Evolutionary conservation across 2,113 vertebrate genomes (phyloP), one percentile per base, ranked within the genome.

Genomic region (Phalacrocorax brasilianus): DNA sequence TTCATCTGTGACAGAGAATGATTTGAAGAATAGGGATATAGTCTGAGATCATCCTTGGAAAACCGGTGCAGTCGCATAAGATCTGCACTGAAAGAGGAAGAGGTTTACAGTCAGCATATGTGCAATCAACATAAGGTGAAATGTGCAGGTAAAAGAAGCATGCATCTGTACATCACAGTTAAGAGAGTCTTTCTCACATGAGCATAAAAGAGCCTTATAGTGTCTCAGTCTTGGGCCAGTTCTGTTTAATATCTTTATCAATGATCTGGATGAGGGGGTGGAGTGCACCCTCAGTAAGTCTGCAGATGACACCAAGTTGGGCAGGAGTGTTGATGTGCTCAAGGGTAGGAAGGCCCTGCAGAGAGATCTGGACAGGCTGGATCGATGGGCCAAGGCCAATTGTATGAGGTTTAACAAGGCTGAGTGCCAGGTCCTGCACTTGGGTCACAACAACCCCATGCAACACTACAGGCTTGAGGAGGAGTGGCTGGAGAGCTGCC

Each of bases 71-170:
- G 85, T 66, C 5, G 2, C 33, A 11, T 67, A 30, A 77, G 21
- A 71, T 70, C 74, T 94, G 90, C 59, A 44, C 66, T 85, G 90
- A 75, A 94, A 85, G 70, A 95, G 35, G 80, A 87, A 53, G 79
- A 95, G 61, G 82, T 94, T 97, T 95, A 70, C 81, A 82, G 63
- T 89, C 87, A 91, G 78, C 42, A 2, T 47, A 50, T 2, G 28
- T 94, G 63, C 95, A 80, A 33, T 94, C 93, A 79, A 73, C 67
- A 7, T 13, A 11, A 85, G 18, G 50, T 85, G 92, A 93, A 88
- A 85, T 45, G 50, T 50, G 89, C 95, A 97, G 96, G 95, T 97
- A 93, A 94, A 58, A 89, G 53, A 38, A 91, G 24, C 26, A 4
- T 72, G 11, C 23, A 26, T 78, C 0, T 62, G 2, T 30, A 11